Conservation (phyloP, 2,888 invertebrate species). For the Agrochola macilenta region DNA sequence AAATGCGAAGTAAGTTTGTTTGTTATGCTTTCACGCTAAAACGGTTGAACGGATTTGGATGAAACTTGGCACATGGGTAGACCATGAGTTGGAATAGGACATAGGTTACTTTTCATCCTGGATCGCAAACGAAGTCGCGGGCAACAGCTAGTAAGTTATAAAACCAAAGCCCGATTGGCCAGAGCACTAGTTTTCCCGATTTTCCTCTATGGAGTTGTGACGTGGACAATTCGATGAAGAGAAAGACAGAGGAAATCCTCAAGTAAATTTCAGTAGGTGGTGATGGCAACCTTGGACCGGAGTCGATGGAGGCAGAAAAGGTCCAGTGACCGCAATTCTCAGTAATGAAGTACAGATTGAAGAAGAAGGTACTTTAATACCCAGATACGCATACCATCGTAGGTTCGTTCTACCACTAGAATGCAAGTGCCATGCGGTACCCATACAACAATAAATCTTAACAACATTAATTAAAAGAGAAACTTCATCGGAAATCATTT, state of each 20-base stretch:
- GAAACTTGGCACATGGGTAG: too few species aligned
- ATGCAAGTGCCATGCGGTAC: background rate
- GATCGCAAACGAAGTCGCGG: too few species aligned
- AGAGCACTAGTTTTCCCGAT: too few species aligned
- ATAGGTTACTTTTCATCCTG: too few species aligned
- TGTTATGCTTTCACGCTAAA: too few species aligned
- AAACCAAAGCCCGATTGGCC: too few species aligned
- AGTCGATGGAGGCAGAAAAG: background rate
- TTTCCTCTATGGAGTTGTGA: too few species aligned
- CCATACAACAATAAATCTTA: conserved; percentile 19
- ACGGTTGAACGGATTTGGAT: too few species aligned
- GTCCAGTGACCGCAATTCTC: background rate
- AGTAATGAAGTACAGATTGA: background rate
- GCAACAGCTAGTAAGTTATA: too few species aligned
- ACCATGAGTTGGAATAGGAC: too few species aligned
- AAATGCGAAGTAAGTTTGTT: too few species aligned
- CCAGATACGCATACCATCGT: background rate
- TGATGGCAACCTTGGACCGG: background rate
- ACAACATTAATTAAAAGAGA: conserved; percentile 52
- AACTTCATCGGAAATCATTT: conserved; percentile 56
- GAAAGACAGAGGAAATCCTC: background rate
- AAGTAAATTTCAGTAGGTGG: background rate
- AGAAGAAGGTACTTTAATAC: background rate
- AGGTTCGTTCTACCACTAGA: background rate
- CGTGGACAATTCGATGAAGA: too few species aligned